Percentiles rank a stretch among this genome's conserved stretches.
Conservation (phyloP, 2,888 invertebrate genomes). For the Lochmaea crataegi region DNA sequence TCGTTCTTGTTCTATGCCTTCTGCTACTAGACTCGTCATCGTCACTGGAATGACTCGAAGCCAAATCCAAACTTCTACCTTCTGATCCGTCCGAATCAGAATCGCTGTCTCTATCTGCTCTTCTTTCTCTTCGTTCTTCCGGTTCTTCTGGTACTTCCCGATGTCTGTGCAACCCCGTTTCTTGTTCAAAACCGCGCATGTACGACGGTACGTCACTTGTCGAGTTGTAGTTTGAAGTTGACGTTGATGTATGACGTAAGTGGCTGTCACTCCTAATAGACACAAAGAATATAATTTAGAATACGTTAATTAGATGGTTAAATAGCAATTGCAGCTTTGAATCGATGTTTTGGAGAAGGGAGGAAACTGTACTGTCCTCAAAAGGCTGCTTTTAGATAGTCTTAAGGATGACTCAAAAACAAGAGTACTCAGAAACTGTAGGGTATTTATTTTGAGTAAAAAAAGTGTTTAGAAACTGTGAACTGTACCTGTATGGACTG, state of each 20-base stretch:
- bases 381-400: too few relatives aligned
- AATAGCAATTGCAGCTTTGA: too few relatives aligned
- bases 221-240: conserved; percentile 88
- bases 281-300: conserved; percentile 7
- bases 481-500: conserved; percentile 82
- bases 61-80: conserved; percentile 87
- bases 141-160: conserved; percentile 66
- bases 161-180: conserved; percentile 68
- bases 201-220: conserved; percentile 83
- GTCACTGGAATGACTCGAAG: conserved; percentile 95
- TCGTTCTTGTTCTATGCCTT: conserved; percentile 55
- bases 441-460: not conserved
- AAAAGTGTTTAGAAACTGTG: not conserved
- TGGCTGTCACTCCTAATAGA: conserved; percentile 81
- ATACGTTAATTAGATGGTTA: too few relatives aligned
- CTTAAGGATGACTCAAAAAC: too few relatives aligned
- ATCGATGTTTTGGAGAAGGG: too few relatives aligned
- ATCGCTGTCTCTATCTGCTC: conserved; percentile 67
- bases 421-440: too few relatives aligned
- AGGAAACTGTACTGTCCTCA: too few relatives aligned
- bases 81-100: conserved; percentile 84
- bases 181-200: conserved; percentile 73
- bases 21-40: conserved; percentile 77
- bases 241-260: conserved; percentile 84
- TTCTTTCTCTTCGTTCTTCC: conserved; percentile 58